Conservation (phyloP, 1,140 invertebrate genomes). For the Oncopeltus fasciatus region DNA sequence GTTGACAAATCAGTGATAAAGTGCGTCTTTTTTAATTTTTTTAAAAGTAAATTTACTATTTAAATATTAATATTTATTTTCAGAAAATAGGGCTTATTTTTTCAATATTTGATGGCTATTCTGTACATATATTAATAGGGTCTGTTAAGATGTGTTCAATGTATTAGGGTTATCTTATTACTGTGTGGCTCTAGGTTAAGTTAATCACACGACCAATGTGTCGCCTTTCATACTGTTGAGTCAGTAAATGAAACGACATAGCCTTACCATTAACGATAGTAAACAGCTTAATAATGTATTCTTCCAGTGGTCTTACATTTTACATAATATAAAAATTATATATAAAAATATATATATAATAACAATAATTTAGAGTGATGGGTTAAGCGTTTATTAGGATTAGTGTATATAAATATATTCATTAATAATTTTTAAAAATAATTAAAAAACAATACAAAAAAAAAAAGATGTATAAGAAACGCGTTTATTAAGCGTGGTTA, state of each 20-base stretch:
- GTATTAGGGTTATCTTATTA: constrained; percentile 19
- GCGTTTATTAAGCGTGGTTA: constrained; percentile 5
- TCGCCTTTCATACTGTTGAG: constrained; percentile 13
- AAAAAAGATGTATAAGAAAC: not conserved
- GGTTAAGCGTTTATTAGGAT: constrained; percentile 2
- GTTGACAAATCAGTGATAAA: constrained; percentile 5
- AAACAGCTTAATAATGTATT: constrained; percentile 16
- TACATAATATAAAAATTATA: constrained; percentile 6
- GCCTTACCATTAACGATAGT: constrained; percentile 17
- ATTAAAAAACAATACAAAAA: not conserved
- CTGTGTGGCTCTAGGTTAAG: constrained; percentile 13
- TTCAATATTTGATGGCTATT: constrained; percentile 11
- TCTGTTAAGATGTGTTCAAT: constrained; percentile 21
- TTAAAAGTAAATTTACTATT: constrained; percentile 7
- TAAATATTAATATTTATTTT: constrained; percentile 18
- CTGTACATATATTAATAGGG: constrained; percentile 11
- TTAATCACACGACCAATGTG: constrained; percentile 18
- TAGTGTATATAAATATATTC: not conserved
- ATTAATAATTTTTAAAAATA: not conserved
- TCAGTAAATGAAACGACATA: constrained; percentile 18
- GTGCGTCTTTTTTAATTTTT: constrained; percentile 1
- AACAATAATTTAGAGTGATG: constrained; percentile 13
- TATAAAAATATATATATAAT: constrained; percentile 3
- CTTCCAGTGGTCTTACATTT: constrained; percentile 20
- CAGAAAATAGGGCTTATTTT: constrained; percentile 16